phyloP scores from a whole-genome alignment of 2,888 invertebrate species.

The Eurytoma adleriae region DNA sequence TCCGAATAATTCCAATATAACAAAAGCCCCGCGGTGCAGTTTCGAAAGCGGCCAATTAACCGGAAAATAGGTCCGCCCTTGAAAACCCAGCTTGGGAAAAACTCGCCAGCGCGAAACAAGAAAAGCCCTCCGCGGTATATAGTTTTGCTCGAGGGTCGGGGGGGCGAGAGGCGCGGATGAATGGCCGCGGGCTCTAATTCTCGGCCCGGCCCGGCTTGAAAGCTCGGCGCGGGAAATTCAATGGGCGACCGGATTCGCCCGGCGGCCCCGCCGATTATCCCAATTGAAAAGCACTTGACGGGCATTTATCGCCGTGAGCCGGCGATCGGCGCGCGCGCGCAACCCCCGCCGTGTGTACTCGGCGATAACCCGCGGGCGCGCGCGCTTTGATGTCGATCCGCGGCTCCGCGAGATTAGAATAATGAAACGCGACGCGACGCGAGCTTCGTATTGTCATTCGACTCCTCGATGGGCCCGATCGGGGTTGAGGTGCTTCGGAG shows the following conservation, averaged over 20 bases:
- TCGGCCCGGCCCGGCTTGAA: neutral
- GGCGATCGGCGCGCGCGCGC: constrained; percentile 4
- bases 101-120: no score
- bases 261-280: constrained; percentile 52
- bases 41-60: no score
- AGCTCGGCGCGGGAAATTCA: neutral
- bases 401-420: constrained; percentile 37
- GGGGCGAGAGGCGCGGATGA: neutral
- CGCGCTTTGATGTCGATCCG: neutral
- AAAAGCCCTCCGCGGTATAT: no score
- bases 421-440: constrained; percentile 30
- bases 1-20: no score
- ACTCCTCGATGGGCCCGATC: neutral
- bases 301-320: constrained; percentile 43
- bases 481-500: constrained; percentile 18
- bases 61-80: no score
- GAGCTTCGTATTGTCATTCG: constrained; percentile 15
- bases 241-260: neutral
- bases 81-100: no score
- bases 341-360: neutral
- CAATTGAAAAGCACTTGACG: constrained; percentile 62
- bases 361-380: constrained; percentile 20
- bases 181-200: neutral
- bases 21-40: no score
- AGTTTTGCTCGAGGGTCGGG: no score